A percentile compares a stretch with the other conserved stretches of the same genome.
Evolutionary conservation across 2,113 vertebrate genomes (phyloP).

Genomic region (Collichthys lucidus): DNA sequence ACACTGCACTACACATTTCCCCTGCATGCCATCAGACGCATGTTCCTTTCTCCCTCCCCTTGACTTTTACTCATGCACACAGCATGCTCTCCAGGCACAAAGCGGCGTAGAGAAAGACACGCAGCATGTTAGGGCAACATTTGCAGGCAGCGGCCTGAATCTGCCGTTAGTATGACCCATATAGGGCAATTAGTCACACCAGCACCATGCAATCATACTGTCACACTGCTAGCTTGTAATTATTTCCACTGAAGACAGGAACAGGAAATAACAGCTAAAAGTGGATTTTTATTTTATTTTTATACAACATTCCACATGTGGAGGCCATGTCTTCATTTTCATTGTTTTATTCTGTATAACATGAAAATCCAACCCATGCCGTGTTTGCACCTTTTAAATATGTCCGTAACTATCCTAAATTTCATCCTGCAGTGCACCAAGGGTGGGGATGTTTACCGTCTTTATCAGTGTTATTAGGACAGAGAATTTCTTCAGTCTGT

Average conservation of each 20-base stretch:
- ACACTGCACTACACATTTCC: background rate
- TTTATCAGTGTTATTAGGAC: slow-evolving; percentile 90
- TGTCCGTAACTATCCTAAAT: background rate
- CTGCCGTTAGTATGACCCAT: slow-evolving; percentile 41
- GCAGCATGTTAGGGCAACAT: slow-evolving; percentile 15
- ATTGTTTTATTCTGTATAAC: background rate
- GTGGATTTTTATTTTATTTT: slow-evolving; percentile 32
- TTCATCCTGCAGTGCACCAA: slow-evolving; percentile 82
- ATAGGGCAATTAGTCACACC: slow-evolving; percentile 52
- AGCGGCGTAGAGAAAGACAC: background rate
- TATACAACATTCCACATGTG: slow-evolving; percentile 1
- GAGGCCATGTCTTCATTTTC: background rate
- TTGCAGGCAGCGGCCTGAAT: slow-evolving; percentile 20
- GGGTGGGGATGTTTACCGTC: slow-evolving; percentile 88
- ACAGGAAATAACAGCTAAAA: slow-evolving; percentile 17
- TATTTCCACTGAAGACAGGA: background rate
- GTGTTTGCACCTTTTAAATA: background rate
- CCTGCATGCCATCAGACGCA: background rate
- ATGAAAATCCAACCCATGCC: background rate
- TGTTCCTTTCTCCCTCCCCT: background rate
- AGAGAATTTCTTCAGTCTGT: slow-evolving; percentile 92
- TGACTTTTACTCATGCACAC: slow-evolving; percentile 6
- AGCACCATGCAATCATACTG: slow-evolving; percentile 44
- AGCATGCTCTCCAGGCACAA: background rate
- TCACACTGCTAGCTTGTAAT: slow-evolving; percentile 23